phyloP scores from a whole-genome alignment of 1,140 invertebrate genomes.

The Meloidogyne chitwoodi region DNA sequence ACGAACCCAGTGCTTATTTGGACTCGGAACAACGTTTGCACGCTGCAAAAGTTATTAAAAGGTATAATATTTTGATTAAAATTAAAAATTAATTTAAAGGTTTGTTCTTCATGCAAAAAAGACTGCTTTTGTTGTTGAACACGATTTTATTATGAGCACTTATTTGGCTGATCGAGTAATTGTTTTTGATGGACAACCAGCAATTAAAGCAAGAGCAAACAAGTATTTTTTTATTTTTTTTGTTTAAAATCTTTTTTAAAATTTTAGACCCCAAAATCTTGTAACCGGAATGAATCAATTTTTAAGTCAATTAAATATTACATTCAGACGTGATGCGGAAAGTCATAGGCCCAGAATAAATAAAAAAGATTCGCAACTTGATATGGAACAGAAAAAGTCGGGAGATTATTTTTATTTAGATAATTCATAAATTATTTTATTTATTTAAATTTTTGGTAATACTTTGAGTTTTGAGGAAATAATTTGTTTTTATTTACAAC shows the following conservation, averaged over 20 bases:
- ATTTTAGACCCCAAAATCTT: constrained; percentile 75
- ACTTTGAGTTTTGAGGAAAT: neutral
- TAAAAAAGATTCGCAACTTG: constrained; percentile 92
- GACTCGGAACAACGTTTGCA: constrained; percentile 99
- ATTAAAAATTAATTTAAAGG: constrained; percentile 64
- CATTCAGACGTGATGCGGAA: constrained; percentile 95
- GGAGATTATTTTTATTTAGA: constrained; percentile 63
- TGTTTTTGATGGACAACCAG: constrained; percentile 91
- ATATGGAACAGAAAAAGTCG: constrained; percentile 89
- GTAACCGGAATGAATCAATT: constrained; percentile 97
- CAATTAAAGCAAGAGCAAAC: constrained; percentile 79
- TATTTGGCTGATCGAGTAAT: constrained; percentile 97
- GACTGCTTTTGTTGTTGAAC: constrained; percentile 98
- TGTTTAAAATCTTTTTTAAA: neutral
- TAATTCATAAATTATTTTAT: neutral
- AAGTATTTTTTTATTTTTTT: constrained; percentile 61
- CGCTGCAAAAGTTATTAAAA: constrained; percentile 96
- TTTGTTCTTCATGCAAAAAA: constrained; percentile 98
- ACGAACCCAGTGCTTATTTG: constrained; percentile 97
- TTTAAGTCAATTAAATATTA: constrained; percentile 90
- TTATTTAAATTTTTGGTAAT: neutral
- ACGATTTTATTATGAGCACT: constrained; percentile 99
- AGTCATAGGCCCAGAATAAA: constrained; percentile 97
- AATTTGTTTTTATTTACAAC: too few species aligned
- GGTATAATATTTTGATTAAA: constrained; percentile 66